Base-by-base conservation (phyloP, 2,888 invertebrate species). In the Pheosia tremula region DNA sequence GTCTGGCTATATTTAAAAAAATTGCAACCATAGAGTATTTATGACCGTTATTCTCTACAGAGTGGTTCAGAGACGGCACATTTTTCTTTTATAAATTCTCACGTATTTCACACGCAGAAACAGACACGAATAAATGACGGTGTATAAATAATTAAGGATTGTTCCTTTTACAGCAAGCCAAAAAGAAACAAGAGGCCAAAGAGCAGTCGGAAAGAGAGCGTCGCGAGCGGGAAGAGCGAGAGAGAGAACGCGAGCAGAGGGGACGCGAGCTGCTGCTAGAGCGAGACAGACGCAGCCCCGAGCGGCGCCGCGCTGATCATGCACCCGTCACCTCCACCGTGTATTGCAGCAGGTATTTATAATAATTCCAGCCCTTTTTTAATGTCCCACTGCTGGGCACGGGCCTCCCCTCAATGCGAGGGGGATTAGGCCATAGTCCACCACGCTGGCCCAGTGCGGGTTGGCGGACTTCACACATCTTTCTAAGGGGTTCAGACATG, bases 131-230 rank as follows among this genome's bases (percentile, higher is more conserved):
- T n/a, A 47, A 47, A 47, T n/a, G 5, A 4, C 9, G 5, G 9
- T 47, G 4, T n/a, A 11, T n/a, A 47, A 11, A 41, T 8, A 41
- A 41, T 3, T n/a, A 5, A 47, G 9, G 4, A 47, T 47, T n/a
- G 5, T 59, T 39, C 37, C 47, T 37, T 38, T 81, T 79, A 0
- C 79, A 93, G 93, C 93, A 93, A 92, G 91, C 91, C 54, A 91
- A 90, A 76, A 89, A 88, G 80, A 93, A 92, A 62, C 90, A 89
- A 82, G 92, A 93, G 71, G 91, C 85, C 54, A 93, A 90, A 80
- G 87, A 90, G 47, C 84, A 87, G 74, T 87, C 85, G 1, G 90
- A 91, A 50, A 84, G 79, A 11, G 90, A 90, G 67, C 84, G 86
- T 4, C 86, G 82, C 37, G 90, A 91, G 60, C 77, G 84, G 5